phyloP scores from a whole-genome alignment of 2,888 invertebrate genomes.

The Linnaemya vulpina region DNA sequence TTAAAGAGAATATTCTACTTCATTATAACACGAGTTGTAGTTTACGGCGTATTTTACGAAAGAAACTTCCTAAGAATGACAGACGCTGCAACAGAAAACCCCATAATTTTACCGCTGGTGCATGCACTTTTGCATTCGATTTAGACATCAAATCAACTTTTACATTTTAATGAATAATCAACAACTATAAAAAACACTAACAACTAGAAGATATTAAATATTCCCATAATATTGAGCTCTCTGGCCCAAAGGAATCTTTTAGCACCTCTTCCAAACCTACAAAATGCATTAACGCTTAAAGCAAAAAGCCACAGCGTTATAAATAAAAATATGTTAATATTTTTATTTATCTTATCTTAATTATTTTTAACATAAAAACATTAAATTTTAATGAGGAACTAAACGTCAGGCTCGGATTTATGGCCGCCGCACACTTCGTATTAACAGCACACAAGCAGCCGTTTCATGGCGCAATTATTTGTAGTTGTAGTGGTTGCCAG shows the following conservation, averaged over 20 bases:
- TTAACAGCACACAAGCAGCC: background rate
- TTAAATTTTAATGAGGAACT: conserved; percentile 59
- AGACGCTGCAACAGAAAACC: too few relatives aligned
- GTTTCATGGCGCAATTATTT: background rate
- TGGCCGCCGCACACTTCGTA: conserved; percentile 31
- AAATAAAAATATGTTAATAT: conserved; percentile 5
- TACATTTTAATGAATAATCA: too few relatives aligned
- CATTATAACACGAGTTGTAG: too few relatives aligned
- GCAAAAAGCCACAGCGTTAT: background rate
- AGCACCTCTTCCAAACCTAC: conserved; percentile 20
- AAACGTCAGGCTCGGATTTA: conserved; percentile 61
- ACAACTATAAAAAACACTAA: too few relatives aligned
- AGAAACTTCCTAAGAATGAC: too few relatives aligned
- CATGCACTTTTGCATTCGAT: too few relatives aligned
- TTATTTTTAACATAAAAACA: conserved; percentile 40
- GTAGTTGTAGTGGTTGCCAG: background rate
- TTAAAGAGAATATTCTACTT: too few relatives aligned
- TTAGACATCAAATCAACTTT: background rate
- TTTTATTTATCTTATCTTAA: conserved; percentile 36
- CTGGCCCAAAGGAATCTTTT: background rate
- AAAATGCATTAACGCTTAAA: background rate
- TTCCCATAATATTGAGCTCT: background rate
- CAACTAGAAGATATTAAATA: too few relatives aligned
- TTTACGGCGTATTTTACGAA: too few relatives aligned
- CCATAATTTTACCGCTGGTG: too few relatives aligned